Conservation (phyloP, 2,113 vertebrate genomes). For the Oncorhynchus tshawytscha region DNA sequence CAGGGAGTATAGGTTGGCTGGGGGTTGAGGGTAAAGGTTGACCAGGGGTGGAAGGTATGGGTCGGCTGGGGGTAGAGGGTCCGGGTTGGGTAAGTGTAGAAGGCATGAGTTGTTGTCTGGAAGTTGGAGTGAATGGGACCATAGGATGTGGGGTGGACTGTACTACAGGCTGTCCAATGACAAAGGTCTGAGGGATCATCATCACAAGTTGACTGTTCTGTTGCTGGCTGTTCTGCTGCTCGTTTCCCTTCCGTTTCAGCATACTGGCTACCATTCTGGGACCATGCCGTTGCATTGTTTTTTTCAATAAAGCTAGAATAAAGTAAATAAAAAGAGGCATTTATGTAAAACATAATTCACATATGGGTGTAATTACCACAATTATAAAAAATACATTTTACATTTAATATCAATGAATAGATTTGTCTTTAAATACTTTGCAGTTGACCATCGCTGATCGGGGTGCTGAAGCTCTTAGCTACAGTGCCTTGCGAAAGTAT, state of each 20-base stretch:
- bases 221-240: slow-evolving; percentile 3
- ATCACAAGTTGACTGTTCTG: slow-evolving; percentile 1
- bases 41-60: slow-evolving; percentile 19
- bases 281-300: no score
- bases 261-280: slow-evolving; percentile 53
- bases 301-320: no score
- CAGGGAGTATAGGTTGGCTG: no score
- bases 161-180: not conserved
- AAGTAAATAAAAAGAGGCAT: no score
- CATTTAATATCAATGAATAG: no score
- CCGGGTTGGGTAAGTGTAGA: not conserved
- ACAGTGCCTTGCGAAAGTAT: no score
- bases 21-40: not conserved
- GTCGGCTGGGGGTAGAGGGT: slow-evolving; percentile 12
- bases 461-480: no score
- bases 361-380: no score
- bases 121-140: not conserved
- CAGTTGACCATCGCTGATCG: no score
- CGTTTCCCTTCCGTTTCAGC: slow-evolving; percentile 65
- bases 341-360: no score
- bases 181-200: not conserved
- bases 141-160: not conserved
- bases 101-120: slow-evolving; percentile 5
- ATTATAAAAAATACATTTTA: no score
- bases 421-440: no score